phyloP scores from a whole-genome alignment of 2,113 vertebrate species.

The Corythornis vintsioides region DNA sequence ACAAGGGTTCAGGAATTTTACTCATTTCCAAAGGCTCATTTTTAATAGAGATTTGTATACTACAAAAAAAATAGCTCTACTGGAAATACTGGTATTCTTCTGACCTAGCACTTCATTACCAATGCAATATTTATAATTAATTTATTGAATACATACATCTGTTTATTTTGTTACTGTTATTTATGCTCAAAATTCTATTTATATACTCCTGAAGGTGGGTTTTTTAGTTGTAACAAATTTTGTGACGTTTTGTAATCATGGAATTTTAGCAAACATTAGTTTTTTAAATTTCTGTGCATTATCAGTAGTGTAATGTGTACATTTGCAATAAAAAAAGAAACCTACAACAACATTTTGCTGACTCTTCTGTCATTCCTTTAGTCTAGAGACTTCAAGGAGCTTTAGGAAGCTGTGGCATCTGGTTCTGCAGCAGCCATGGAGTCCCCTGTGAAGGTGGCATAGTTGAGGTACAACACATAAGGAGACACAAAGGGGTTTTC shows the following conservation, averaged over 20 bases:
- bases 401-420: background rate
- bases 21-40: background rate
- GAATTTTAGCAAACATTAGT: background rate
- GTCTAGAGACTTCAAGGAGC: background rate
- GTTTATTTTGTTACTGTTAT: conserved; percentile 81
- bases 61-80: background rate
- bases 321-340: conserved; percentile 57
- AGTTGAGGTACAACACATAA: background rate
- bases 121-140: conserved; percentile 82
- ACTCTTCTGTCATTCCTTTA: background rate
- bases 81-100: conserved; percentile 8
- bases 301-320: conserved; percentile 25
- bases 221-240: conserved; percentile 60
- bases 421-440: fast-evolving
- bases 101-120: conserved; percentile 76
- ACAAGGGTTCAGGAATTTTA: background rate
- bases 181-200: conserved; percentile 81
- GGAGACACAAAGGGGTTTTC: background rate
- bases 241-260: conserved; percentile 33
- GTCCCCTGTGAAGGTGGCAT: background rate
- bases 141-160: conserved; percentile 76
- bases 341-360: background rate
- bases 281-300: conserved; percentile 2
- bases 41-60: conserved; percentile 4
- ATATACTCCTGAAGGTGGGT: conserved; percentile 50